A percentile compares a stretch with the other conserved stretches of the same genome.
phyloP scores from a whole-genome alignment of 1,140 invertebrate species.

The Hycleus phaleratus region DNA sequence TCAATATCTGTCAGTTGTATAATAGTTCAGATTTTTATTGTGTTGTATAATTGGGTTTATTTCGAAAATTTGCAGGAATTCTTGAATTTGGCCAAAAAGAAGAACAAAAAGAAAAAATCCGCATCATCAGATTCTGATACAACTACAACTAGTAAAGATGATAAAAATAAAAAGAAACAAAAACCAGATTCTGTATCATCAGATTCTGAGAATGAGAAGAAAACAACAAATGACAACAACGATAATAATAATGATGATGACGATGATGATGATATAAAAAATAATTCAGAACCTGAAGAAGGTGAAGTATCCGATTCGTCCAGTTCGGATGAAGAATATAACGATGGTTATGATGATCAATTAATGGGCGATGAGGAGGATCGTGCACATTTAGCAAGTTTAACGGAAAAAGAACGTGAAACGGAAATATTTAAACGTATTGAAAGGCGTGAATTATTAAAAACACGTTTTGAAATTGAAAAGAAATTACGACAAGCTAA shows the following conservation, averaged over 20 bases:
- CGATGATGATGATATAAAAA: constrained; percentile 17
- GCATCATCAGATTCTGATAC: constrained; percentile 42
- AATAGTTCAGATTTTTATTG: no score
- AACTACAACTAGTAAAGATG: constrained; percentile 33
- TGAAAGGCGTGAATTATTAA: constrained; percentile 86
- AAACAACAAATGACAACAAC: constrained; percentile 28
- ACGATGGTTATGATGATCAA: constrained; percentile 84
- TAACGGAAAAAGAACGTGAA: constrained; percentile 96
- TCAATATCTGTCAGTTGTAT: no score
- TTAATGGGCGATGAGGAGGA: constrained; percentile 96
- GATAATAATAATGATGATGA: constrained; percentile 2
- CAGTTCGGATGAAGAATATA: constrained; percentile 53
- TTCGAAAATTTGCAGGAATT: constrained; percentile 59
- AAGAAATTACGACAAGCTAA: constrained; percentile 83
- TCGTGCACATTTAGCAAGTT: constrained; percentile 74
- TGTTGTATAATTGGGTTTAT: no score
- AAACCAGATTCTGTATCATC: constrained; percentile 55
- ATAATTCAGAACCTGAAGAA: constrained; percentile 42
- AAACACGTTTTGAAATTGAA: constrained; percentile 93
- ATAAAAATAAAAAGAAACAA: constrained; percentile 39
- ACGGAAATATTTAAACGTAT: constrained; percentile 95
- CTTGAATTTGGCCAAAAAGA: constrained; percentile 78
- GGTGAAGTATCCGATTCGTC: constrained; percentile 49
- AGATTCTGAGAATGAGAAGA: constrained; percentile 63
- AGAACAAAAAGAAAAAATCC: constrained; percentile 52